Evolutionary conservation across 1,140 invertebrate genomes (phyloP).

Genomic region (Nephotettix cincticeps): DNA sequence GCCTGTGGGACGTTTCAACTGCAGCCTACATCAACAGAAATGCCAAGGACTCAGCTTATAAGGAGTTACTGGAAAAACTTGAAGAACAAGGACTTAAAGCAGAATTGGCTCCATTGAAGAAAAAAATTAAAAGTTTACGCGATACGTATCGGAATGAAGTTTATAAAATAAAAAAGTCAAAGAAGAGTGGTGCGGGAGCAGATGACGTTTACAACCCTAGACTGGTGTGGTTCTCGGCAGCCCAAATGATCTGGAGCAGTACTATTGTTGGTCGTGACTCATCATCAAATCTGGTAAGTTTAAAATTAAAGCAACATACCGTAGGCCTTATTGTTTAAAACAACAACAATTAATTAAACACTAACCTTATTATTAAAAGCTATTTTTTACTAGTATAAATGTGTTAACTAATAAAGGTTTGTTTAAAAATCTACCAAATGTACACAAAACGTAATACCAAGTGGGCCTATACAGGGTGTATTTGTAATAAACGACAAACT

Average conservation of each 20-base stretch:
- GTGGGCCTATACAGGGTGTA: no score
- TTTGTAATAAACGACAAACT: no score
- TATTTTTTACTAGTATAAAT: no score
- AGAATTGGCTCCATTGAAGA: no score
- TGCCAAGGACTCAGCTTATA: no score
- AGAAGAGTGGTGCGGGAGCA: not conserved
- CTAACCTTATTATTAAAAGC: not conserved
- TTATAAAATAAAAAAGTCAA: not conserved
- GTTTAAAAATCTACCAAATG: not conserved
- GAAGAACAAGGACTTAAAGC: not conserved
- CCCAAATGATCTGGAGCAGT: slow-evolving; percentile 12
- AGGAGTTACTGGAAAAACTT: not conserved
- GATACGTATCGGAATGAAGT: not conserved
- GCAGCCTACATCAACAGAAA: not conserved
- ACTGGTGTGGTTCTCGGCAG: no score
- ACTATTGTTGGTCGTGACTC: slow-evolving; percentile 13
- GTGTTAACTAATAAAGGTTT: not conserved
- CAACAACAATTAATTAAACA: not conserved
- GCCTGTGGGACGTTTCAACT: not conserved
- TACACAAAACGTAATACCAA: not conserved
- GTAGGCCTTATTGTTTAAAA: not conserved
- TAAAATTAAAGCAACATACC: not conserved
- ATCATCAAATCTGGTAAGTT: slow-evolving; percentile 11
- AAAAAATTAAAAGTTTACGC: no score
- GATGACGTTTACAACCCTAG: no score